Evolutionary conservation across 2,888 invertebrate species (phyloP).

Genomic region (Scaptomyza parva): DNA sequence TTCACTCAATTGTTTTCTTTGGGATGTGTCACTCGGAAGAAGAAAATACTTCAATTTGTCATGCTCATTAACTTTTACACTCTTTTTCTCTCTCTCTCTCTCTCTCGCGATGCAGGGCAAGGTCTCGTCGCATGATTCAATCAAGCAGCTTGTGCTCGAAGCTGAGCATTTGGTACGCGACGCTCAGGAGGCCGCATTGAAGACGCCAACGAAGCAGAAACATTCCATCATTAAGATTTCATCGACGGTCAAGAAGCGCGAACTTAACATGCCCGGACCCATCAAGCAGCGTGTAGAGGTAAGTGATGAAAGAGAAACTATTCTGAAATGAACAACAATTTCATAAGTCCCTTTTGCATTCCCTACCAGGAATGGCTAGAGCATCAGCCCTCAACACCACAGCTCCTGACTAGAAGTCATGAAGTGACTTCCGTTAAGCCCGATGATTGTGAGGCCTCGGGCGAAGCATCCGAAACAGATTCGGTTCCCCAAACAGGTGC

Average conservation of each 20-base stretch:
- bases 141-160: slow-evolving; percentile 91
- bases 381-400: slow-evolving; percentile 81
- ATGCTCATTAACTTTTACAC: slow-evolving; percentile 62
- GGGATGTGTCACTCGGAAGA: slow-evolving; percentile 25
- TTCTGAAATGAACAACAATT: not conserved
- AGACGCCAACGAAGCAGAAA: slow-evolving; percentile 84
- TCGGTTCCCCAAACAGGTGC: slow-evolving; percentile 86
- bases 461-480: slow-evolving; percentile 90
- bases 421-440: slow-evolving; percentile 54
- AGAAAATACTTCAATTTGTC: slow-evolving; percentile 48
- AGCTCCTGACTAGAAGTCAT: slow-evolving; percentile 58
- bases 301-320: slow-evolving; percentile 16
- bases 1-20: slow-evolving; percentile 24
- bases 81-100: too few relatives aligned
- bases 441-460: slow-evolving; percentile 92
- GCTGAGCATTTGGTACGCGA: slow-evolving; percentile 92
- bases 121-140: slow-evolving; percentile 87
- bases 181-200: slow-evolving; percentile 80
- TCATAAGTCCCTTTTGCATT: not conserved
- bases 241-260: slow-evolving; percentile 84
- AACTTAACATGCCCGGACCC: slow-evolving; percentile 82
- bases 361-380: slow-evolving; percentile 83
- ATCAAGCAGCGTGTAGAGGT: slow-evolving; percentile 85
- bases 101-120: too few relatives aligned
- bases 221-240: slow-evolving; percentile 83